Conservation (phyloP, 2,113 vertebrate genomes). For the Syrrhaptes paradoxus region DNA sequence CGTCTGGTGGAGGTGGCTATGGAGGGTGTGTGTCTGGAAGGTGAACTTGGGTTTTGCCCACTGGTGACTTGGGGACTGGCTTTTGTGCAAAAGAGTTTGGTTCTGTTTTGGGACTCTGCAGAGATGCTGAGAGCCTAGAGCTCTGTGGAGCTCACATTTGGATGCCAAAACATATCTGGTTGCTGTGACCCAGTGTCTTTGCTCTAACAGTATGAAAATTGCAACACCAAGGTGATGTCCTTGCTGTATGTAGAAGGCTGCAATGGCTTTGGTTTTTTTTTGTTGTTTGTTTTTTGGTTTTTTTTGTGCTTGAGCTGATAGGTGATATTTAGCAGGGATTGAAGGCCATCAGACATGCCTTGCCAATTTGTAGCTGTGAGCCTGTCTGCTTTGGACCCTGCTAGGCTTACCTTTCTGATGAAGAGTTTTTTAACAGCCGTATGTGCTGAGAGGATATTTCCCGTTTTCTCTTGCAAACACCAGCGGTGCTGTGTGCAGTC, state of each 20-base stretch:
- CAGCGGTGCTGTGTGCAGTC: background rate
- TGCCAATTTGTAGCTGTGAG: background rate
- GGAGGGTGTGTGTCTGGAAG: background rate
- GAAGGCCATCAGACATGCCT: background rate
- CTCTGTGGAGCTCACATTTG: background rate
- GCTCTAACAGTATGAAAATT: background rate
- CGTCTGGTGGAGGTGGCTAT: background rate
- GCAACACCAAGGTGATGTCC: background rate
- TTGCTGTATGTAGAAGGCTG: background rate
- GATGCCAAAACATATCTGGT: background rate
- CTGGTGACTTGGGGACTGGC: background rate
- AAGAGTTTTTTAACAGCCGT: background rate
- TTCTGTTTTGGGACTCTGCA: background rate
- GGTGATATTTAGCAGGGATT: background rate
- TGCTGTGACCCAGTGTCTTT: background rate
- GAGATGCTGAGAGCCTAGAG: background rate
- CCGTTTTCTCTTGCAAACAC: background rate
- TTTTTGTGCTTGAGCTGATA: background rate
- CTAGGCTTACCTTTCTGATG: background rate
- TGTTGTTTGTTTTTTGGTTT: background rate
- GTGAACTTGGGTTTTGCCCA: background rate
- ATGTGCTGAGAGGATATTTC: background rate
- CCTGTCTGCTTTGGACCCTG: background rate
- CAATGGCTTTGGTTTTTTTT: background rate
- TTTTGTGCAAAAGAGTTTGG: background rate